phyloP scores from a whole-genome alignment of 2,113 vertebrate species.

The Ginglymostoma cirratum region DNA sequence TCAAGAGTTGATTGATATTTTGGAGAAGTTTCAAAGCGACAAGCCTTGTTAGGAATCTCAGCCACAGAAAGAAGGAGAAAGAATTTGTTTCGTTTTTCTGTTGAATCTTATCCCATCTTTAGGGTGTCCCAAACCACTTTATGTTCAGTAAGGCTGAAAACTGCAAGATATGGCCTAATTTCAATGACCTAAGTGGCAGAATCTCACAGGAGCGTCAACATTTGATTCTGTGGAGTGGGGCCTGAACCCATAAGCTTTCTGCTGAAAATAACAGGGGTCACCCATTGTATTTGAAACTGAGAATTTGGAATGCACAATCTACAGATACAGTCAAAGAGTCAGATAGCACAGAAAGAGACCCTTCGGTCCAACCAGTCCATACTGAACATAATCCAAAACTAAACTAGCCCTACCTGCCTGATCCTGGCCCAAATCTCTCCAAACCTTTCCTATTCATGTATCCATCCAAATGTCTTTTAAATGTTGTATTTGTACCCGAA shows the following conservation, averaged over 20 bases:
- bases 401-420: too few species aligned
- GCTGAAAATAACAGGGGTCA: too few species aligned
- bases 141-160: not conserved
- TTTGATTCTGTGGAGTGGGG: not conserved
- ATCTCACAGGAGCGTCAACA: not conserved
- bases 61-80: not conserved
- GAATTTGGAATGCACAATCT: not conserved
- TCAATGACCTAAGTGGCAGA: not conserved
- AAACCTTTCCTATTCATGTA: too few species aligned
- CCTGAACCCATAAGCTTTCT: not conserved
- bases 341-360: too few species aligned
- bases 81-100: not conserved
- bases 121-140: not conserved
- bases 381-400: too few species aligned
- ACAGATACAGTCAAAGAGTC: not conserved
- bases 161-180: not conserved
- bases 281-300: not conserved
- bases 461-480: too few species aligned
- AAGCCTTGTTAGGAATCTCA: too few species aligned
- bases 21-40: not conserved
- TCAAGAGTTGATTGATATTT: slow-evolving; percentile 15
- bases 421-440: too few species aligned
- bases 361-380: too few species aligned
- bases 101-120: not conserved
- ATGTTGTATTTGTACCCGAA: too few species aligned